Percentiles rank a stretch among this genome's conserved stretches.
Evolutionary conservation across 1,140 invertebrate species (phyloP).

Genomic region (Papilio machaon): DNA sequence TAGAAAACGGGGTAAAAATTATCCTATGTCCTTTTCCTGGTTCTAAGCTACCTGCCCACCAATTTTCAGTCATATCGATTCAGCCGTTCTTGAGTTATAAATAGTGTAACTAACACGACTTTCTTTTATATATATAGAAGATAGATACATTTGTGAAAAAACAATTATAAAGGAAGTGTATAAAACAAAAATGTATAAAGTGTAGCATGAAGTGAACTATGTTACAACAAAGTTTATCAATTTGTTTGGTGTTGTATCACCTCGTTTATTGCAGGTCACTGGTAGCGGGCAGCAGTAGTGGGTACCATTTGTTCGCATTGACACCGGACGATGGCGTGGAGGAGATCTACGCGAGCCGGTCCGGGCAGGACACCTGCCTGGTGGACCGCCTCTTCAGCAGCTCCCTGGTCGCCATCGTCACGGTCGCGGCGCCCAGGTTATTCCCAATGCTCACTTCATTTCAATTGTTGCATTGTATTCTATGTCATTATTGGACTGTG

Average conservation of each 20-base stretch:
- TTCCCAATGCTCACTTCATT: neutral
- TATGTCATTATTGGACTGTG: neutral
- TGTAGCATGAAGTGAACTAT: neutral
- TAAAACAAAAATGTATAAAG: no score
- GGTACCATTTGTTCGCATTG: slow-evolving; percentile 94
- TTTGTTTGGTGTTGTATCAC: no score
- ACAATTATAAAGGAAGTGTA: no score
- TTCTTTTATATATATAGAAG: no score
- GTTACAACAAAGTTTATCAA: neutral
- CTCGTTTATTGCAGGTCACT: slow-evolving; percentile 87
- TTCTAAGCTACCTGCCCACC: no score
- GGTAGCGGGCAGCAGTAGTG: slow-evolving; percentile 93
- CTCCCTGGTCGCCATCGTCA: slow-evolving; percentile 97
- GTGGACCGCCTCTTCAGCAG: slow-evolving; percentile 98
- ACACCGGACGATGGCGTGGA: slow-evolving; percentile 92
- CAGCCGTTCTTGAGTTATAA: no score
- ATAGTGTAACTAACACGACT: no score
- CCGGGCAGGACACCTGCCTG: slow-evolving; percentile 94
- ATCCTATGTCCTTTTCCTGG: no score
- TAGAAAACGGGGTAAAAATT: no score
- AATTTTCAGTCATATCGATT: no score
- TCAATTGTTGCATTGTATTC: neutral
- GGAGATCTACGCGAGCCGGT: slow-evolving; percentile 89
- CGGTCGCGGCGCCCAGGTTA: slow-evolving; percentile 94
- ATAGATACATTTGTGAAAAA: no score